phyloP scores from a whole-genome alignment of 92 coral and sea anemone species.

The Phenganax stokvisi region DNA sequence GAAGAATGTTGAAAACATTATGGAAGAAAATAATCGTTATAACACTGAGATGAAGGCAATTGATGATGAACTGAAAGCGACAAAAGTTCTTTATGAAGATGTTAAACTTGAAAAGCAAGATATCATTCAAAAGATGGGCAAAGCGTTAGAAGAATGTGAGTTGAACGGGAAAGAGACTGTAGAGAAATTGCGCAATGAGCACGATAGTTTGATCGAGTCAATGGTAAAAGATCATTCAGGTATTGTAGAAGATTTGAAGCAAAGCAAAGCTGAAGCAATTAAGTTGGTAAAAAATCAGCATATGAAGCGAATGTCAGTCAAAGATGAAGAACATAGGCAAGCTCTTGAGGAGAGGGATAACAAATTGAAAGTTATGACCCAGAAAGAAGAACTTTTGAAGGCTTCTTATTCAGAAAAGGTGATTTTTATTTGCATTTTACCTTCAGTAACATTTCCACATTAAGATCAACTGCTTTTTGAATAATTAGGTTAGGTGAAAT shows the following conservation, averaged over 20 bases:
- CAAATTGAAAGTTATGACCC: conserved; percentile 59
- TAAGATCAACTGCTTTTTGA: neutral
- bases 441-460: neutral
- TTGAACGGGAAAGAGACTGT: conserved; percentile 56
- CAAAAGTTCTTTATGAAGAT: conserved; percentile 60
- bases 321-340: conserved; percentile 67
- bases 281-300: conserved; percentile 92
- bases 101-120: conserved; percentile 80
- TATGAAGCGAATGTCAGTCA: conserved; percentile 65
- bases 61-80: conserved; percentile 44
- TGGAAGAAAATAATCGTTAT: conserved; percentile 77
- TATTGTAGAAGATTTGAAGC: conserved; percentile 76
- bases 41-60: conserved; percentile 46
- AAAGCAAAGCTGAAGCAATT: conserved; percentile 91
- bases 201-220: conserved; percentile 1
- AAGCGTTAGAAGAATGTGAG: conserved; percentile 85
- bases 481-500: neutral
- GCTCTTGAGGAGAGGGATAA: conserved; percentile 68
- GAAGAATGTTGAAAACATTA: conserved; percentile 76
- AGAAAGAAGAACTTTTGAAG: conserved; percentile 79
- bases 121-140: conserved; percentile 87
- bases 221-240: conserved; percentile 30
- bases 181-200: conserved; percentile 7
- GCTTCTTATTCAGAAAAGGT: conserved; percentile 78
- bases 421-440: conserved; percentile 3